These are phyloP conservation scores for Heterochromis multidens DNA, from an alignment of 2,113 vertebrate genomes.

Conservation along the genomic window DNA sequence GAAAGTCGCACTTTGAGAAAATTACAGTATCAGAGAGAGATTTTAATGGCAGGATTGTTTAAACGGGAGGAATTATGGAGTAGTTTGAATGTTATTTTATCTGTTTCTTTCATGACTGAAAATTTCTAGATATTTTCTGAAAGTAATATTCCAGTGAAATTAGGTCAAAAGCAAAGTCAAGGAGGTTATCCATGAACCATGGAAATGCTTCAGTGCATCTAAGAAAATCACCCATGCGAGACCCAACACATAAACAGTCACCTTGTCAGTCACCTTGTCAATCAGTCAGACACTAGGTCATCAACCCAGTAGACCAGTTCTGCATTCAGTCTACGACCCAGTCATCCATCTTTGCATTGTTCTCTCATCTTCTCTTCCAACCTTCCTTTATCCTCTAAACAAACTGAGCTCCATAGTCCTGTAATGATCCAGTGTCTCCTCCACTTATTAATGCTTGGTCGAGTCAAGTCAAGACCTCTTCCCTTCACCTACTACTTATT, in stretches of 20 bases:
- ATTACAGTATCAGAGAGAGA: background rate
- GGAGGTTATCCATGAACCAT: background rate
- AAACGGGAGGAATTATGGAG: background rate
- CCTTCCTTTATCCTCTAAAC: background rate
- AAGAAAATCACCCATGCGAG: slow-evolving; percentile 28
- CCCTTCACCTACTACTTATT: background rate
- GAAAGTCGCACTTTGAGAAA: background rate
- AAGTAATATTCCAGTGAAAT: slow-evolving; percentile 11
- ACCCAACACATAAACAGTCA: slow-evolving; percentile 45
- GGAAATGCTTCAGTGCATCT: slow-evolving; percentile 29
- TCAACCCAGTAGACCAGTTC: background rate
- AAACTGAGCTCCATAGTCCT: background rate
- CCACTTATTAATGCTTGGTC: slow-evolving; percentile 21
- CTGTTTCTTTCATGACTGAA: background rate
- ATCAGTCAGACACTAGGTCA: slow-evolving; percentile 16
- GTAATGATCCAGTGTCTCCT: slow-evolving; percentile 29
- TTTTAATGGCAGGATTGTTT: background rate
- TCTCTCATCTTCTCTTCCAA: background rate
- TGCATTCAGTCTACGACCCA: background rate
- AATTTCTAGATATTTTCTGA: background rate
- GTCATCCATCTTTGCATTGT: background rate
- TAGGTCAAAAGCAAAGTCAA: slow-evolving; percentile 30
- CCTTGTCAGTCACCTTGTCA: slow-evolving; percentile 58
- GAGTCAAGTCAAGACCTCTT: background rate
- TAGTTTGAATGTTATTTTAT: background rate